Percentiles rank a stretch among this genome's conserved stretches.
phyloP scores from a whole-genome alignment of 1,140 invertebrate genomes.

The Orius insidiosus region DNA sequence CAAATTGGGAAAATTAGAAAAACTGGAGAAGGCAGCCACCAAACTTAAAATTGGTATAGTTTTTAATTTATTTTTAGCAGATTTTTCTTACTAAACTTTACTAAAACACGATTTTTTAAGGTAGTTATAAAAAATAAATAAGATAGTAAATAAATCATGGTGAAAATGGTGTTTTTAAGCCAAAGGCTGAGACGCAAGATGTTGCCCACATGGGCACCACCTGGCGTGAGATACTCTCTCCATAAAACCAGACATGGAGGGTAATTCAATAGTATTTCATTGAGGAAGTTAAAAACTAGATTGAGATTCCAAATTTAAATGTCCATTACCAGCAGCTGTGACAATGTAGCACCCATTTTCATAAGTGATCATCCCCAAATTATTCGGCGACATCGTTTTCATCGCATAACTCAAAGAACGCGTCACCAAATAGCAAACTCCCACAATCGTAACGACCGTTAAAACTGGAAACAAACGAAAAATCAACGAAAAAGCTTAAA shows the following conservation, averaged over 20 bases:
- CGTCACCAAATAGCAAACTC: slow-evolving; percentile 34
- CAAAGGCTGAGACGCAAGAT: too few relatives aligned
- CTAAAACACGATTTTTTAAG: too few relatives aligned
- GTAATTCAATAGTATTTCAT: too few relatives aligned
- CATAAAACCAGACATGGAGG: too few relatives aligned
- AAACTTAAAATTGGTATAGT: not conserved
- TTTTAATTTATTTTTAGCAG: not conserved
- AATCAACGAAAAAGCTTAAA: too few relatives aligned
- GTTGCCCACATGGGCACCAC: too few relatives aligned
- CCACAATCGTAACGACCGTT: slow-evolving; percentile 33
- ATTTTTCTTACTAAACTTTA: not conserved
- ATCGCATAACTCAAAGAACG: slow-evolving; percentile 29
- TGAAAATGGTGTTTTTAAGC: too few relatives aligned
- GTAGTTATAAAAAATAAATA: too few relatives aligned
- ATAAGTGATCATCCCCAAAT: slow-evolving; percentile 30
- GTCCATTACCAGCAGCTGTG: slow-evolving; percentile 30
- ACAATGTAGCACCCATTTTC: slow-evolving; percentile 37
- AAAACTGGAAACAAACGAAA: slow-evolving; percentile 25
- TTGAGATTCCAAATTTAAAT: slow-evolving; percentile 11
- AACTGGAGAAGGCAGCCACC: too few relatives aligned
- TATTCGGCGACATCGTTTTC: slow-evolving; percentile 24
- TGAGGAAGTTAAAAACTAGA: too few relatives aligned
- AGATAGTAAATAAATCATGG: too few relatives aligned
- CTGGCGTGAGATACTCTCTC: too few relatives aligned
- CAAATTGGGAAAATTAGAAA: not conserved